A percentile compares a stretch with the other conserved stretches of the same genome.
phyloP scores from a whole-genome alignment of 2,797 vertebrate genomes.

The Acanthurus lineatus region DNA sequence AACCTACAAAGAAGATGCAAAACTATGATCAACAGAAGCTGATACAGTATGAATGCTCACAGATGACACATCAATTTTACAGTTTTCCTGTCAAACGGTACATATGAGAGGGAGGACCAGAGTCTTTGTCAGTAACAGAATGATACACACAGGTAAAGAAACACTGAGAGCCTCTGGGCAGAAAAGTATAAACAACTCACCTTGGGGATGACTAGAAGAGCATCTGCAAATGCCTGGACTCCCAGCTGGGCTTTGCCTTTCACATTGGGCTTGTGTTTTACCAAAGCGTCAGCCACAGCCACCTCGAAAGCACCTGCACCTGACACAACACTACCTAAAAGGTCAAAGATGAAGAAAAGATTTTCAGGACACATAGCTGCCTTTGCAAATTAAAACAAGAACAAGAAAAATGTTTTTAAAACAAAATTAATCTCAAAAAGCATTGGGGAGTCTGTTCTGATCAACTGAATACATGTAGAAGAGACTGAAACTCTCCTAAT shows the following conservation, averaged over 20 bases:
- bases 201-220: conserved; percentile 96
- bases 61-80: background rate
- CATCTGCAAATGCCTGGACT: conserved; percentile 96
- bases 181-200: conserved; percentile 68
- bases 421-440: background rate
- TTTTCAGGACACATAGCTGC: background rate
- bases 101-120: background rate
- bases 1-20: conserved; percentile 81
- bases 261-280: conserved; percentile 92
- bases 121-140: background rate
- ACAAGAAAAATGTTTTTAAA: background rate
- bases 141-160: background rate
- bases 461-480: conserved; percentile 24
- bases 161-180: background rate
- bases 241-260: conserved; percentile 96
- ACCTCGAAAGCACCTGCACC: conserved; percentile 95
- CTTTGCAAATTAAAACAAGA: fast-evolving
- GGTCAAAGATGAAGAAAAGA: background rate
- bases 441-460: conserved; percentile 51
- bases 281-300: conserved; percentile 91
- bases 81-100: background rate
- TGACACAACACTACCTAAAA: conserved; percentile 90
- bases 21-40: background rate
- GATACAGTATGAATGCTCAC: background rate
- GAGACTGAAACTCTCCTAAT: conserved; percentile 76